These are phyloP conservation scores for Megaceryle maxima DNA, from an alignment of 2,113 vertebrate genomes.

Conservation along the genomic window DNA sequence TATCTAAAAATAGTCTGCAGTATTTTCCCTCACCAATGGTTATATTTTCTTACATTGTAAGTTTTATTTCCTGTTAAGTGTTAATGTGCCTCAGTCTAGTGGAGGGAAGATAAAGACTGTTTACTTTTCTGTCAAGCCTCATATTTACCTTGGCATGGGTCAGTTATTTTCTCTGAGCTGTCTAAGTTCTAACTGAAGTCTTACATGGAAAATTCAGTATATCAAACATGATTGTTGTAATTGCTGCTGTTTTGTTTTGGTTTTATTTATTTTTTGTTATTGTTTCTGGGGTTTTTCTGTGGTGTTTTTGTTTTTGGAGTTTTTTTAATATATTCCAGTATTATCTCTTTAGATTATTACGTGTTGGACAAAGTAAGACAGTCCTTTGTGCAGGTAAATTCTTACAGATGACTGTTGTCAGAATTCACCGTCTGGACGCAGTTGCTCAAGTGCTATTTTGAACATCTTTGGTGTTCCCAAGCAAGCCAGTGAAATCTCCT, in stretches of 20 bases:
- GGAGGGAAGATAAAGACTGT: not conserved
- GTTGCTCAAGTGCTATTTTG: not conserved
- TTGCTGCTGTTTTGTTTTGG: not conserved
- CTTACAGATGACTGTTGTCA: not conserved
- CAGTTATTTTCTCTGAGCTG: not conserved
- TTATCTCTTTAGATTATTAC: not conserved
- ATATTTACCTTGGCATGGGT: not conserved
- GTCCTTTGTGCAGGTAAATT: not conserved
- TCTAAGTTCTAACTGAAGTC: not conserved
- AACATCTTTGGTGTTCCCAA: not conserved
- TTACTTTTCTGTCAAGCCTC: not conserved
- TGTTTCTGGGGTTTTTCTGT: no score
- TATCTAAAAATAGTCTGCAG: not conserved
- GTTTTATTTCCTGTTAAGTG: not conserved
- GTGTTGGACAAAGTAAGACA: not conserved
- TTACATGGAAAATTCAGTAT: not conserved
- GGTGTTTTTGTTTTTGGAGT: not conserved
- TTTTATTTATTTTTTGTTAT: no score
- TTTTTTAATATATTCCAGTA: not conserved
- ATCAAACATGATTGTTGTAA: not conserved
- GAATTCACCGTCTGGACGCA: not conserved
- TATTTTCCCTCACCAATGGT: not conserved
- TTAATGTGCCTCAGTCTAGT: not conserved
- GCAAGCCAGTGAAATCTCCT: not conserved
- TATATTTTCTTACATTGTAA: not conserved